These are phyloP conservation scores for Lucifuga dentata DNA, from an alignment of 2,113 vertebrate genomes.

Conservation along the genomic window DNA sequence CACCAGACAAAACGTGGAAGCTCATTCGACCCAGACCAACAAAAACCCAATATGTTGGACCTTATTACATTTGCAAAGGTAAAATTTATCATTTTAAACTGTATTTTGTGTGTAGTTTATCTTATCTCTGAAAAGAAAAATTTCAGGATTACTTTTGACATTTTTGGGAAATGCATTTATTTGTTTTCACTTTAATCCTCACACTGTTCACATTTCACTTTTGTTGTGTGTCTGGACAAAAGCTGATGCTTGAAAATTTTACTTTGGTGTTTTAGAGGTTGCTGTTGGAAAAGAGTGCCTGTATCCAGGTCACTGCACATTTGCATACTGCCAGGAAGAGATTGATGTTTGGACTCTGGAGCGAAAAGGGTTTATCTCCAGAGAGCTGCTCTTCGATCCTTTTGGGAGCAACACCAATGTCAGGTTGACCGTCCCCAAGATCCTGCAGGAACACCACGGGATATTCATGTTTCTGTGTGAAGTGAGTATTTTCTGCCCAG, in stretches of 20 bases:
- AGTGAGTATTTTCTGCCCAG: conserved; percentile 75
- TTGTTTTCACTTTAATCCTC: no score
- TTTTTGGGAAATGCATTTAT: no score
- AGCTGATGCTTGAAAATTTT: conserved; percentile 11
- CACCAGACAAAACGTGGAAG: conserved; percentile 90
- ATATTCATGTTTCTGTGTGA: conserved; percentile 98
- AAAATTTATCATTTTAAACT: neutral
- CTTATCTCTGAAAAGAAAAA: no score
- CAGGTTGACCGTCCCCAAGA: conserved; percentile 87
- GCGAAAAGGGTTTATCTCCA: conserved; percentile 93
- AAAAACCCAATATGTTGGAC: conserved; percentile 96
- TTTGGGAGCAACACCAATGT: conserved; percentile 86
- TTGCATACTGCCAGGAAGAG: conserved; percentile 98
- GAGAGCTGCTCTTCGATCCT: conserved; percentile 91
- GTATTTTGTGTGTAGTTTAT: no score
- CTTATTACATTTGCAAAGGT: conserved; percentile 99
- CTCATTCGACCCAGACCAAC: conserved; percentile 95
- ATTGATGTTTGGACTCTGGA: conserved; percentile 97
- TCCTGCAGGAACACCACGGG: conserved; percentile 94
- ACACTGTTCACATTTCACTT: no score
- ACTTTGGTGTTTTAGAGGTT: conserved; percentile 86
- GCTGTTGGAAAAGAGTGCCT: conserved; percentile 91
- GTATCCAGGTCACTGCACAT: conserved; percentile 95
- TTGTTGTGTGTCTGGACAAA: neutral
- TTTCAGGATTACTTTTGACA: no score